Evolutionary conservation across 1,140 invertebrate genomes (phyloP).

Genomic region (Hirudo medicinalis): DNA sequence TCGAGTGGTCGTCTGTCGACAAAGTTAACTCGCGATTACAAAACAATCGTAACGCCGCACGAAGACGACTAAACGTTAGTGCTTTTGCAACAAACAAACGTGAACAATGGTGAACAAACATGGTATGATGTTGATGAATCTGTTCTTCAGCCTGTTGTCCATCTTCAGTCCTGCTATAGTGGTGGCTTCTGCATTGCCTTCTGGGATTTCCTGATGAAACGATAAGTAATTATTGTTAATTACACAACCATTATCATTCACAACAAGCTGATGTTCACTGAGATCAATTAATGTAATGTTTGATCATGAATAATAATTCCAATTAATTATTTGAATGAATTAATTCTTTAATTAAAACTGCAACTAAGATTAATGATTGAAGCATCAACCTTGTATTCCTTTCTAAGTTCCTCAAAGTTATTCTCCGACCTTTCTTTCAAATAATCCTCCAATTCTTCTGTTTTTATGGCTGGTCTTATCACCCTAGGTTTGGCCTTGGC

Average conservation of each 20-base stretch:
- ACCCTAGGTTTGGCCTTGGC: background rate
- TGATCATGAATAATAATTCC: too few species aligned
- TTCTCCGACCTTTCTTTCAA: slow-evolving; percentile 15
- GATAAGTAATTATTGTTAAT: background rate
- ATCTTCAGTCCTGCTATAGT: background rate
- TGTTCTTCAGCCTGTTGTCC: slow-evolving; percentile 21
- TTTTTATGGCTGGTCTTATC: slow-evolving; percentile 12
- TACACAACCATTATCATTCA: background rate
- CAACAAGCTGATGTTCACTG: background rate
- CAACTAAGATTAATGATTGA: background rate
- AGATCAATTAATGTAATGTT: background rate
- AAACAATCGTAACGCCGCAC: too few species aligned
- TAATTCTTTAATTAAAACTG: background rate
- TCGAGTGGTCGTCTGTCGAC: slow-evolving; percentile 13
- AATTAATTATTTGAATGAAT: too few species aligned
- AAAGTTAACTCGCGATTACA: too few species aligned
- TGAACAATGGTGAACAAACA: slow-evolving; percentile 7
- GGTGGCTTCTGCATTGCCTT: slow-evolving; percentile 13
- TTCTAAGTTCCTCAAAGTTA: slow-evolving; percentile 19
- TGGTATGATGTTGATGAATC: slow-evolving; percentile 22
- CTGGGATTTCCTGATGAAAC: slow-evolving; percentile 13
- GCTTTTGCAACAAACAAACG: too few species aligned
- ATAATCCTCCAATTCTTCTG: slow-evolving; percentile 21
- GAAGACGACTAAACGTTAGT: too few species aligned
- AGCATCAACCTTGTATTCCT: slow-evolving; percentile 21